These are phyloP conservation scores for Tetragonisca angustula DNA, from an alignment of 2,888 invertebrate species.

Conservation along the genomic window DNA sequence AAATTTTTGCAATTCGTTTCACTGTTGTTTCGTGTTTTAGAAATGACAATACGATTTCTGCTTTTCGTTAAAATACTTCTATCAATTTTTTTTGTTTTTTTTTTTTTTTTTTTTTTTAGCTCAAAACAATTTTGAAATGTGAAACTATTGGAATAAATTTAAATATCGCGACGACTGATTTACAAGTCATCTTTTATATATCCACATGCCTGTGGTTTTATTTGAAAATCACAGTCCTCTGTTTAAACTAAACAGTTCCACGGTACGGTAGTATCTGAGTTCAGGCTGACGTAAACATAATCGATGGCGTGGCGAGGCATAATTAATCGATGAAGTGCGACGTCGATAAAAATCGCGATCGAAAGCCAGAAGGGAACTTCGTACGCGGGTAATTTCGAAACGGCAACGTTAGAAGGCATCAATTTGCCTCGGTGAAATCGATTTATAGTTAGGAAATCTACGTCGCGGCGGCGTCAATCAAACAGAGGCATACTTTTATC, in stretches of 20 bases:
- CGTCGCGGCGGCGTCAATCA: constrained; percentile 51
- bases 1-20: not conserved
- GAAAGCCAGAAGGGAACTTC: constrained; percentile 15
- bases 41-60: too few species aligned
- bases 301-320: constrained; percentile 30
- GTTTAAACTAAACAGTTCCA: constrained; percentile 4
- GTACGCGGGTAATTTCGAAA: constrained; percentile 52
- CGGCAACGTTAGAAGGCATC: constrained; percentile 39
- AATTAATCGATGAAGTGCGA: constrained; percentile 51
- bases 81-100: too few species aligned
- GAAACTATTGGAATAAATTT: too few species aligned
- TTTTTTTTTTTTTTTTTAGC: too few species aligned
- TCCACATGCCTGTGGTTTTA: too few species aligned
- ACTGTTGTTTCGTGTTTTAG: not conserved
- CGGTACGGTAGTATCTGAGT: constrained; percentile 31
- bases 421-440: constrained; percentile 60
- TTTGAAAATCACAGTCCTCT: too few species aligned
- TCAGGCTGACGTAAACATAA: constrained; percentile 48
- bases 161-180: too few species aligned
- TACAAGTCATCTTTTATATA: too few species aligned
- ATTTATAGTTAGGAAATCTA: constrained; percentile 61
- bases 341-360: constrained; percentile 38
- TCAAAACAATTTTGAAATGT: too few species aligned
- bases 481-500: constrained; percentile 54
- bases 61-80: too few species aligned